A percentile compares a stretch with the other conserved stretches of the same genome.
Evolutionary conservation across 2,797 vertebrate genomes (phyloP).

Genomic region (Sorex maritimensis): DNA sequence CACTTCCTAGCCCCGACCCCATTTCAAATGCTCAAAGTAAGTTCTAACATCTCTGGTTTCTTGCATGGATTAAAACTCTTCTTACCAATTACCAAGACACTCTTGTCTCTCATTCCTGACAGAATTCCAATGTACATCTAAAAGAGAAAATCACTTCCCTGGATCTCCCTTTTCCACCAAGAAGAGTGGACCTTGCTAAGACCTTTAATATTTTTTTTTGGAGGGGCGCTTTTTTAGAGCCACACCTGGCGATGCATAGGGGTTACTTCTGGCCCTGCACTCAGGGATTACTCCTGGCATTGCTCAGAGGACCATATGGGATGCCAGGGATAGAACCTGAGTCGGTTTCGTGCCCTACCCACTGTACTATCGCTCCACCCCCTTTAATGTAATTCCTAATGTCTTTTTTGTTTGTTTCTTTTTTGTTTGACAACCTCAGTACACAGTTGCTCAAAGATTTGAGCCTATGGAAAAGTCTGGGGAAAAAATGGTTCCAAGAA

Average conservation of each 20-base stretch:
- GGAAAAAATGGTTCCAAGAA: conserved; percentile 20
- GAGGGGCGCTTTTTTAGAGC: background rate
- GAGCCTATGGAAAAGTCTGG: conserved; percentile 1
- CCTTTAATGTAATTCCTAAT: background rate
- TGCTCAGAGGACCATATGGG: too few relatives aligned
- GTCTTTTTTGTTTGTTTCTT: background rate
- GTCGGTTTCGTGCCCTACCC: too few relatives aligned
- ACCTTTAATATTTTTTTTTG: too few relatives aligned
- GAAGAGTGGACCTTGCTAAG: too few relatives aligned
- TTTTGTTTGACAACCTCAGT: background rate
- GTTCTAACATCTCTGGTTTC: background rate
- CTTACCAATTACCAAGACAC: background rate
- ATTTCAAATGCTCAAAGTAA: background rate
- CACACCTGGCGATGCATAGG: too few relatives aligned
- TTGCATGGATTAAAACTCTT: background rate
- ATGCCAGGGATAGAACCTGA: too few relatives aligned
- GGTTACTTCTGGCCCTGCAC: too few relatives aligned
- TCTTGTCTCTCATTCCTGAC: background rate
- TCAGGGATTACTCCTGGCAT: too few relatives aligned
- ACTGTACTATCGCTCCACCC: too few relatives aligned
- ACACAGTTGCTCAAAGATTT: conserved; percentile 1
- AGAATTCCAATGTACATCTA: background rate
- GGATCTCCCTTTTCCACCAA: background rate
- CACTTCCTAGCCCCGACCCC: background rate
- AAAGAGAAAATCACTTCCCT: background rate